Evolutionary conservation across 2,888 invertebrate species (phyloP), one percentile per base, ranked within the genome.

Genomic region (Tupiocoris notatus): DNA sequence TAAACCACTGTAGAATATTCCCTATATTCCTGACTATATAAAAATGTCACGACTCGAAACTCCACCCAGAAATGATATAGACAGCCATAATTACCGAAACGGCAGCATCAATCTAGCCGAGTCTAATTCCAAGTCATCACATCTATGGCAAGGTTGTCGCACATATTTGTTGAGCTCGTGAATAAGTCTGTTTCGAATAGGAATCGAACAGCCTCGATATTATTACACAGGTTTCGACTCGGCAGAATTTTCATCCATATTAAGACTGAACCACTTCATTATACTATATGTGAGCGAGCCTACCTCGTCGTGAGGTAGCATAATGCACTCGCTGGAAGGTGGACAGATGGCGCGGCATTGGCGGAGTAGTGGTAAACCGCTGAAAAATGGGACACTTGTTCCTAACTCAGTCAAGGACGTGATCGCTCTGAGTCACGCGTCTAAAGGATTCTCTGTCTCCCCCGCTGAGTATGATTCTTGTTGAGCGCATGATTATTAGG

Each of bases 391-490:
- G 67, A 67, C 67, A 67, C 67, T 67, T 67, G 67, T 57, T 67
- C 22, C 67, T 67, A 67, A 67, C 67, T 67, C 67, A 67, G 67
- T 67, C 67, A 67, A 67, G 67, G 67, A 56, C 67, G 67, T 2
- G 54, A 20, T 39, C 39, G 56, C 67, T 67, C 56, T 67, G 67
- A 65, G 65, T 65, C 65, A 65, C 65, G 2, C 54, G n/a, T n/a
- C 18, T 65, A n/a, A 39, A 12, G 39, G 12, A 7, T 12, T 7
- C 6, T 3, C 6, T 3, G 39, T 39, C 39, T 39, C 39, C 39
- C 39, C 39, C 39, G 39, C 39, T 39, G n/a, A n/a, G n/a, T n/a
- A n/a, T n/a, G n/a, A n/a, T n/a, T n/a, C n/a, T n/a, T n/a, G n/a
- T n/a, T n/a, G n/a, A n/a, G n/a, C n/a, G n/a, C n/a, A n/a, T n/a